These are phyloP conservation scores for Dicaeum eximium DNA, from an alignment of 2,113 vertebrate species.

Conservation along the genomic window DNA sequence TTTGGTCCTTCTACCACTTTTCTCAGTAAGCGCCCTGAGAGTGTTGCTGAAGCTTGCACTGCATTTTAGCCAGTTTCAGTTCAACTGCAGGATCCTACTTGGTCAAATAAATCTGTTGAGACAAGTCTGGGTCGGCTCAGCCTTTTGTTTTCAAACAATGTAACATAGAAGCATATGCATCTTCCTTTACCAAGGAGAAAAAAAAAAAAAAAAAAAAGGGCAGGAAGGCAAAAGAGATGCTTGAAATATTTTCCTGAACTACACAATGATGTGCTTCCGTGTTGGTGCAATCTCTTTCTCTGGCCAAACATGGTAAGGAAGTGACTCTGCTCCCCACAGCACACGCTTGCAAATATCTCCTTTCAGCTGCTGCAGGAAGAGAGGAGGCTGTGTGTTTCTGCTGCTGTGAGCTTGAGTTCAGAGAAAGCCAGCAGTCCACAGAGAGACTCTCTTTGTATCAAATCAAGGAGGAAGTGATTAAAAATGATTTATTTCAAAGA, in stretches of 20 bases:
- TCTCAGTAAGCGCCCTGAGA: not conserved
- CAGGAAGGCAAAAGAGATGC: slow-evolving; percentile 33
- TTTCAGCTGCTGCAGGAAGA: slow-evolving; percentile 56
- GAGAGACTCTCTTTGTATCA: not conserved
- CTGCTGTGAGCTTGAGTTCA: not conserved
- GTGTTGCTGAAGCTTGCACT: not conserved
- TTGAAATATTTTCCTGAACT: slow-evolving; percentile 26
- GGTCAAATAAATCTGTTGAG: not conserved
- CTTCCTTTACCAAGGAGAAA: not conserved
- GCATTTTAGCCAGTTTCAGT: not conserved
- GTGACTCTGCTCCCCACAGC: slow-evolving; percentile 52
- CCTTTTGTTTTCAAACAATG: not conserved
- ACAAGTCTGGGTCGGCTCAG: not conserved
- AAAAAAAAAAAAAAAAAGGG: not conserved
- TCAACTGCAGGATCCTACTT: not conserved
- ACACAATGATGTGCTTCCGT: slow-evolving; percentile 39
- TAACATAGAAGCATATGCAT: not conserved
- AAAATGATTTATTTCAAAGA: not conserved
- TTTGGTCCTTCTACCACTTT: not conserved
- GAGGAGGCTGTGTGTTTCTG: not conserved
- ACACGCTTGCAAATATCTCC: slow-evolving; percentile 38
- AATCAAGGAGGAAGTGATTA: slow-evolving; percentile 4
- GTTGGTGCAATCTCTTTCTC: slow-evolving; percentile 25
- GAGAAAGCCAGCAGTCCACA: not conserved
- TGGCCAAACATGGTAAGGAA: slow-evolving; percentile 72